Evolutionary conservation across 2,797 vertebrate species (phyloP).

Genomic region (Alosa sapidissima): DNA sequence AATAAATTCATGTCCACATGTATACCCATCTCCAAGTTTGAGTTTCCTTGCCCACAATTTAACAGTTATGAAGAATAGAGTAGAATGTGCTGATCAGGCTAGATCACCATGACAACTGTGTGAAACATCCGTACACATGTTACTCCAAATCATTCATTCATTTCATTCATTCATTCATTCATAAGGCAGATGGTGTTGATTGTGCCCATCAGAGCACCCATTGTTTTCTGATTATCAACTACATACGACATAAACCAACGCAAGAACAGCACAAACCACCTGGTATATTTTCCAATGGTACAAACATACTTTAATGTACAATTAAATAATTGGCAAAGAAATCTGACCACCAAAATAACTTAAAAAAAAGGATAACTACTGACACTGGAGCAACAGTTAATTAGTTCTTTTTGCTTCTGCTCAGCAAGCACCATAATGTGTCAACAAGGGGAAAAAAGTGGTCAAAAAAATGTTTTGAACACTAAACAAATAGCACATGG

Average conservation of each 20-base stretch:
- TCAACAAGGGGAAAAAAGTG: conserved; percentile 73
- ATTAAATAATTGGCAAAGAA: conserved; percentile 83
- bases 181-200: neutral
- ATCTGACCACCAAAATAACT: conserved; percentile 76
- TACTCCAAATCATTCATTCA: neutral
- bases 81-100: neutral
- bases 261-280: conserved; percentile 37
- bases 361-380: conserved; percentile 69
- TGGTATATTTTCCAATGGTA: conserved; percentile 74
- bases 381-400: conserved; percentile 76
- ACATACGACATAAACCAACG: conserved; percentile 28
- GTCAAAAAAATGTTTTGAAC: conserved; percentile 73
- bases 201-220: neutral
- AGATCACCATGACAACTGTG: too few relatives aligned
- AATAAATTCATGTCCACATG: neutral
- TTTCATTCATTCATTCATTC: neutral
- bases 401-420: conserved; percentile 68
- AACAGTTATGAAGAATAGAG: neutral
- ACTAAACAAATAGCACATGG: conserved; percentile 78
- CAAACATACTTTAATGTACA: conserved; percentile 88
- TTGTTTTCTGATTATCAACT: neutral
- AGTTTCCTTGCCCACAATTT: neutral
- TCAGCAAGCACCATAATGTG: conserved; percentile 78
- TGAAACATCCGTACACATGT: neutral
- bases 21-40: neutral